Base-by-base conservation (phyloP, 2,888 invertebrate species). In the Poecilus cupreus region DNA sequence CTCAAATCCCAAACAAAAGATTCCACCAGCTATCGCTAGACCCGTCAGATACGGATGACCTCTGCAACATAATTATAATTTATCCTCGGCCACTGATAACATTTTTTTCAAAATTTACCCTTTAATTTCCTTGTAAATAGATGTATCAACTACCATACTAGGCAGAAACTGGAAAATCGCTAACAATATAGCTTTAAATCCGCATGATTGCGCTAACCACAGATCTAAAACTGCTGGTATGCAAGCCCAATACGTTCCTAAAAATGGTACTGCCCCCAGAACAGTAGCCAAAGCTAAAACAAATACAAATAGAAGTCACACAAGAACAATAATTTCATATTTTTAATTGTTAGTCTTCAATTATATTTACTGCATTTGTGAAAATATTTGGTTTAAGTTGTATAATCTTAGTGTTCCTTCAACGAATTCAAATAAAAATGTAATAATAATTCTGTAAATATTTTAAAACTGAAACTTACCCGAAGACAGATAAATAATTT, bases 31-130 rank as follows among this genome's bases (percentile, higher is more conserved):
- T 87, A 99, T 97, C 1, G 99, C 97, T 78, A 99, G 90, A 39
- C 98, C 99, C 6, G 98, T 98, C 83, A 99, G 92, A 90, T 98
- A 99, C 0, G 98, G 98, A 90, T 98, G 98, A 1, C 98, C 97
- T 20, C 96, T 96, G 80, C 86, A 77, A 88, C n/a, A 86, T 79
- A 80, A 16, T 57, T 72, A 68, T 37, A 22, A 64, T 78, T n/a
- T 57, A 20, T 60, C 8, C 10, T n/a, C 3, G 16, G 4, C 8
- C 10, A 10, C 3, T 51, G 4, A 51, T 51, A 4, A 8, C 6
- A 51, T n/a, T 51, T 0, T 51, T 46, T 51, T 51, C 5, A 18
- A 24, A 24, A 88, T 91, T 90, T 89, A 97, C 97, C 98, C 98
- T 91, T 98, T 97, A 84, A 99, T 98, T 90, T 99, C 99, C 72